phyloP scores from a whole-genome alignment of 2,888 invertebrate species.

The Rugalucina vietnamica region DNA sequence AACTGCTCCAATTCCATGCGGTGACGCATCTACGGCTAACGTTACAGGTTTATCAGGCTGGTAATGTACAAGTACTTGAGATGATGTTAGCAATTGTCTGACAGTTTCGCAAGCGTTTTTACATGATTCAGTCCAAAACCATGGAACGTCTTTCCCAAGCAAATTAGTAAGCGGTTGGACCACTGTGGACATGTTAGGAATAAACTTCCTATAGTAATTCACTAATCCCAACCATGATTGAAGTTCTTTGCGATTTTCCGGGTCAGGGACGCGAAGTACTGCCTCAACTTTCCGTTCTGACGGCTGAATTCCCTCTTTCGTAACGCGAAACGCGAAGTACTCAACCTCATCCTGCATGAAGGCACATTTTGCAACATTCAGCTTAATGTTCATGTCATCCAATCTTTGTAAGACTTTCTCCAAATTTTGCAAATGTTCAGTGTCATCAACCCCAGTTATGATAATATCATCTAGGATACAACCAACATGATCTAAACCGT shows the following conservation, averaged over 20 bases:
- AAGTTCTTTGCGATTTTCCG: constrained; percentile 20
- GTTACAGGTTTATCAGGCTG: constrained; percentile 43
- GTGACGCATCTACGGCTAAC: constrained; percentile 62
- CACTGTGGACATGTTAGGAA: constrained; percentile 35
- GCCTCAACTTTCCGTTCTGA: constrained; percentile 23
- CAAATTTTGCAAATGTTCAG: constrained; percentile 22
- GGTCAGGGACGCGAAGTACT: constrained; percentile 12
- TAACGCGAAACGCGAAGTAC: constrained; percentile 28
- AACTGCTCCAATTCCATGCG: constrained; percentile 66
- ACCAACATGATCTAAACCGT: constrained; percentile 19
- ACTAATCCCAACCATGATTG: constrained; percentile 27
- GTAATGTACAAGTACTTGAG: constrained; percentile 52
- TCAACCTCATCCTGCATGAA: constrained; percentile 19
- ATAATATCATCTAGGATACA: constrained; percentile 39
- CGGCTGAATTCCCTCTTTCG: constrained; percentile 23
- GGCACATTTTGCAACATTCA: constrained; percentile 26
- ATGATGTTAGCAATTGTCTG: constrained; percentile 17
- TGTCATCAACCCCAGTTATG: constrained; percentile 20
- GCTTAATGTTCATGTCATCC: constrained; percentile 20
- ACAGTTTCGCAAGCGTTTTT: constrained; percentile 19
- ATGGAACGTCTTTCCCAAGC: constrained; percentile 16
- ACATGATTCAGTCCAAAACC: constrained; percentile 29
- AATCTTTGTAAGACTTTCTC: constrained; percentile 16
- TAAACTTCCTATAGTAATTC: constrained; percentile 34
- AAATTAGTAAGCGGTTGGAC: constrained; percentile 15